Conservation (phyloP, 2,113 vertebrate genomes). For the Brienomyrus longianalis region DNA sequence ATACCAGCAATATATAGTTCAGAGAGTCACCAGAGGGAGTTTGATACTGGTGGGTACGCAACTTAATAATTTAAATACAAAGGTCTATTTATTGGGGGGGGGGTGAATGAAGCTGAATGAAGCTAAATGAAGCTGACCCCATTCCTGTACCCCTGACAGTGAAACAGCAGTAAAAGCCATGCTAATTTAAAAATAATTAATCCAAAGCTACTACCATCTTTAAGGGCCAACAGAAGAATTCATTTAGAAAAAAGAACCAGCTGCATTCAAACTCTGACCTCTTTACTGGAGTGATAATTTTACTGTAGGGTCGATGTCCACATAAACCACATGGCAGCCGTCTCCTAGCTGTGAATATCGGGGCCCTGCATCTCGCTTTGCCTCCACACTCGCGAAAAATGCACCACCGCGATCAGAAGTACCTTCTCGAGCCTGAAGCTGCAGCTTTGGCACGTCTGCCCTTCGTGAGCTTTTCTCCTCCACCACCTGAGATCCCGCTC, state of each 20-base stretch:
- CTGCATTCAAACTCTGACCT: neutral
- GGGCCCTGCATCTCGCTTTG: neutral
- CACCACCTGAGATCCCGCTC: neutral
- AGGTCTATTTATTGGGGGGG: neutral
- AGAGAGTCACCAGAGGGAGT: neutral
- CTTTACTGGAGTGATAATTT: slow-evolving; percentile 21
- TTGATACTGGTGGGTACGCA: neutral
- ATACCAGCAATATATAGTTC: neutral
- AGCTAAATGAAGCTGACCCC: neutral
- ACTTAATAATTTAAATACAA: neutral
- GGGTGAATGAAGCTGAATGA: neutral
- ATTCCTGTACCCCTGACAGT: neutral
- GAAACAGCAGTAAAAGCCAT: neutral
- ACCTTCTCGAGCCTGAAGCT: neutral
- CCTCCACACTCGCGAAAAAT: neutral
- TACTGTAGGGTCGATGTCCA: slow-evolving; percentile 22
- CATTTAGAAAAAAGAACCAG: neutral
- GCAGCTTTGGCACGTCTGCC: neutral
- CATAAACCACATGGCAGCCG: slow-evolving; percentile 27
- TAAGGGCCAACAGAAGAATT: neutral
- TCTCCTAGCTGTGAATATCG: neutral
- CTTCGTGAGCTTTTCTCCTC: neutral
- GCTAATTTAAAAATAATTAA: neutral
- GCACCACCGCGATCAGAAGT: neutral
- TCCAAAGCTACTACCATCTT: neutral